Evolutionary conservation across 2,888 invertebrate genomes (phyloP).

Genomic region (Sympetrum striolatum): DNA sequence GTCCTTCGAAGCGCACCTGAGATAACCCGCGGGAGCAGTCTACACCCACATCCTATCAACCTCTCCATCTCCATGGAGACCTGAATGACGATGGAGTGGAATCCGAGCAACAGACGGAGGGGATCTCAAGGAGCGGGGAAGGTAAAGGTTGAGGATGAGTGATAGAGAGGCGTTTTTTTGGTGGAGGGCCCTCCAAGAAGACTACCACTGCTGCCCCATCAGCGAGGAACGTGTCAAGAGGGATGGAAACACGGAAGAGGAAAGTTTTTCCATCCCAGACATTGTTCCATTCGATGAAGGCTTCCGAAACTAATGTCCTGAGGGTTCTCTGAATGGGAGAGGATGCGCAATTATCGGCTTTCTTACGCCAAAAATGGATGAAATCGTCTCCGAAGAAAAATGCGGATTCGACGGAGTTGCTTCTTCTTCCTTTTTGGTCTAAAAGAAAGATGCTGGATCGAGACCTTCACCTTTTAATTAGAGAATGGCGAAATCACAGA

Average conservation of each 20-base stretch:
- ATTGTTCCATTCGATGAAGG: neutral
- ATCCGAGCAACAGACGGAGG: neutral
- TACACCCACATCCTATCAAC: neutral
- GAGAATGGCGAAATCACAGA: too few relatives aligned
- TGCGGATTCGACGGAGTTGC: neutral
- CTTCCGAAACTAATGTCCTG: neutral
- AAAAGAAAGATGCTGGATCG: too few relatives aligned
- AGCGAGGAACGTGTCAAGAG: conserved; percentile 39
- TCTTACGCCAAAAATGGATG: neutral
- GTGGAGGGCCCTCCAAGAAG: conserved; percentile 12
- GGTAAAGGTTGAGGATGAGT: neutral
- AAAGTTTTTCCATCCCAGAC: neutral
- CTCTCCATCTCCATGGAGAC: neutral
- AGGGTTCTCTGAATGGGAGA: neutral
- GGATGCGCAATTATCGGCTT: neutral
- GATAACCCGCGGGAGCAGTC: neutral
- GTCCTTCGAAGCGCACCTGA: conserved; percentile 34
- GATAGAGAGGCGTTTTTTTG: neutral
- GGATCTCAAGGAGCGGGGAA: too few relatives aligned
- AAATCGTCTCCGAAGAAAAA: neutral
- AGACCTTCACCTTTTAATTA: too few relatives aligned
- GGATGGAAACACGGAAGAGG: neutral
- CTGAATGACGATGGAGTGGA: neutral
- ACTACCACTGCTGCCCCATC: conserved; percentile 28
- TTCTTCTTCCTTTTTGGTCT: too few relatives aligned